Evolutionary conservation across 2,888 invertebrate genomes (phyloP), one percentile per base, ranked within the genome.

Genomic region (Aspidiotus destructor): DNA sequence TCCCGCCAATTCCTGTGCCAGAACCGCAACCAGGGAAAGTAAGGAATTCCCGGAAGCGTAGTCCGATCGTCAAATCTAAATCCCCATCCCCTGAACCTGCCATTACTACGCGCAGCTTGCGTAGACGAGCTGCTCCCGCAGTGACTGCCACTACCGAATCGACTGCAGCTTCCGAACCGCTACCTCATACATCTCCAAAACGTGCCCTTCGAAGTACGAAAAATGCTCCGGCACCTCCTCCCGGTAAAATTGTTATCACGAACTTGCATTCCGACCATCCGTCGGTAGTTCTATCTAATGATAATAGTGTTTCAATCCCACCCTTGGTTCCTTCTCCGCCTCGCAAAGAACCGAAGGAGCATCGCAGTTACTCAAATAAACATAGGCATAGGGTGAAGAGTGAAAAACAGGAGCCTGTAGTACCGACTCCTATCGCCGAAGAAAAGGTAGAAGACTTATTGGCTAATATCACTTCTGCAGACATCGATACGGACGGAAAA

Each of bases 91-190:
- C 58, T 8, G 64, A 69, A 41, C 70, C 71, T 10, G 63, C 70
- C 1, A 70, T 70, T 57, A 71, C 71, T 48, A 70, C 71, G 10
- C 65, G 71, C 44, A 71, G 70, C 54, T 62, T 71, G n/a, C 58
- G 71, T 40, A 62, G 71, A 16, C 58, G 11, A 11, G 8, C 52
- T 7, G 9, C 15, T 10, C 48, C 62, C 11, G 52, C 15, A 13
- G 8, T 8, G 11, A 28, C 28, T 28, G 28, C 28, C 28, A 28
- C 28, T 28, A 28, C 28, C 28, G 28, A 28, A 1, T 9, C 62
- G 48, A 7, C 16, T 15, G 1, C 52, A 9, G 62, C 10, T 10
- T 10, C 62, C 48, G 8, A 13, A 10, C 52, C 44, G 60, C 44
- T 40, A 40, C 61, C 60, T 5, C 53, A 68, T 10, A 60, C 61